A percentile compares a stretch with the other conserved stretches of the same genome.
Conservation (phyloP, 1,140 invertebrate species). For the Drosophila varians region DNA sequence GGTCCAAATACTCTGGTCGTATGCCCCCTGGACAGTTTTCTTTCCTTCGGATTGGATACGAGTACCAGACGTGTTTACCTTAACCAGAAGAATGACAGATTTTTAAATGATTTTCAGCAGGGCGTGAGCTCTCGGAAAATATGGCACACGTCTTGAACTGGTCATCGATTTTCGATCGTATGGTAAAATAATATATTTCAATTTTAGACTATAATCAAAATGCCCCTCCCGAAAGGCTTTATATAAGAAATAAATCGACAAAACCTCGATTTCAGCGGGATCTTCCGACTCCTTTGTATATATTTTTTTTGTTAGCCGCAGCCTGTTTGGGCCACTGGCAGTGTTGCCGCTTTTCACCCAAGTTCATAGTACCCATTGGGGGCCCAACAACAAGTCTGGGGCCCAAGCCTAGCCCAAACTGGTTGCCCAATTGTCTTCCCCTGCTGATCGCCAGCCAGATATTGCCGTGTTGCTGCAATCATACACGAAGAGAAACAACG, state of each 20-base stretch:
- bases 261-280: slow-evolving; percentile 1
- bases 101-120: slow-evolving; percentile 35
- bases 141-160: slow-evolving; percentile 22
- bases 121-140: slow-evolving; percentile 7
- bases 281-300: slow-evolving; percentile 15
- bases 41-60: slow-evolving; percentile 13
- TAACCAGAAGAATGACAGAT: slow-evolving; percentile 37
- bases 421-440: slow-evolving; percentile 50
- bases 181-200: too few relatives aligned
- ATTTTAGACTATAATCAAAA: too few relatives aligned
- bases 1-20: slow-evolving; percentile 21
- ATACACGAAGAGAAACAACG: slow-evolving; percentile 8
- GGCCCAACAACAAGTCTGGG: slow-evolving; percentile 38
- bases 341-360: slow-evolving; percentile 62
- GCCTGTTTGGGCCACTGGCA: slow-evolving; percentile 26
- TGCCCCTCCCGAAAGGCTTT: too few relatives aligned
- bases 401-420: slow-evolving; percentile 52
- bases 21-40: slow-evolving; percentile 34
- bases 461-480: slow-evolving; percentile 20
- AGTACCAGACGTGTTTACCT: slow-evolving; percentile 19
- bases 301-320: slow-evolving; percentile 10
- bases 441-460: slow-evolving; percentile 33
- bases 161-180: neutral
- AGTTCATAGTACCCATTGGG: slow-evolving; percentile 56
- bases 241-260: slow-evolving; percentile 7